Evolutionary conservation across 1,140 invertebrate species (phyloP).

Genomic region (Chymomyza costata): DNA sequence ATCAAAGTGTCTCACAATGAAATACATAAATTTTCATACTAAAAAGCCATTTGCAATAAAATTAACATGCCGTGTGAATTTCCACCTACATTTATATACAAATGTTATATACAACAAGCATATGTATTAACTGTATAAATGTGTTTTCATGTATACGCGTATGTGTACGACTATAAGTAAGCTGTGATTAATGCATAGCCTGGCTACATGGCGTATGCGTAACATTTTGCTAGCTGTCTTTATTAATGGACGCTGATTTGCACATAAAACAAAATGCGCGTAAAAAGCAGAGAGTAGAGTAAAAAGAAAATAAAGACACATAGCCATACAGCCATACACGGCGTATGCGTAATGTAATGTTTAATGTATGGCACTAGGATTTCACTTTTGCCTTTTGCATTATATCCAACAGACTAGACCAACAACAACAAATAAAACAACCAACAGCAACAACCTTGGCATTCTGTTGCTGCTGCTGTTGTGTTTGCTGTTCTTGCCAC

Average conservation of each 20-base stretch:
- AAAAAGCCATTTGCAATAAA: conserved; percentile 65
- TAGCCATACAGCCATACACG: too few relatives aligned
- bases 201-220: conserved; percentile 37
- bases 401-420: too few relatives aligned
- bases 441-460: conserved; percentile 1
- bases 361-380: too few relatives aligned
- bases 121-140: neutral
- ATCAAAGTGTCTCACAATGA: conserved; percentile 67
- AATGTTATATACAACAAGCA: neutral
- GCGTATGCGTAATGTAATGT: too few relatives aligned
- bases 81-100: neutral
- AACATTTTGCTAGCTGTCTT: conserved; percentile 56
- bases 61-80: conserved; percentile 46
- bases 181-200: conserved; percentile 60
- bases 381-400: too few relatives aligned
- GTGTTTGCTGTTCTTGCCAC: neutral
- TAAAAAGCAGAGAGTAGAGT: neutral
- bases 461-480: neutral
- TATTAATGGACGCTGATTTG: conserved; percentile 69
- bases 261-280: conserved; percentile 47
- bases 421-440: too few relatives aligned
- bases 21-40: conserved; percentile 64
- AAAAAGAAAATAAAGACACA: too few relatives aligned
- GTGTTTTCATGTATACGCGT: conserved; percentile 10
- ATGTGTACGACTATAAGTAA: conserved; percentile 24